Conservation (phyloP, 1,140 invertebrate genomes). For the Bombus haemorrhoidalis region DNA sequence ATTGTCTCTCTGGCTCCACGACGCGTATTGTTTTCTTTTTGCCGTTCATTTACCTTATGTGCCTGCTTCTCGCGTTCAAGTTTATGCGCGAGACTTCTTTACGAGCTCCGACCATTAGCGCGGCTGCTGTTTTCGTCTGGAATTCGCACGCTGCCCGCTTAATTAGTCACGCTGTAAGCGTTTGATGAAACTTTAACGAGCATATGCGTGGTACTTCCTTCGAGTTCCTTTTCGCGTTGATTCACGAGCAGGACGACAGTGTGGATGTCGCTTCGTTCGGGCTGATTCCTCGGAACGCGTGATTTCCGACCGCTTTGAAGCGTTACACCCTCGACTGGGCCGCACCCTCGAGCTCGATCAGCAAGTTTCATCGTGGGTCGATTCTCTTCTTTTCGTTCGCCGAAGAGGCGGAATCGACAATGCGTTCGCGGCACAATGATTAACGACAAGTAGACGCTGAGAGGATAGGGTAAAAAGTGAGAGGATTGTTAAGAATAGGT, state of each 20-base stretch:
- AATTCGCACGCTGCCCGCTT: not conserved
- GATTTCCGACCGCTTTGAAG: conserved; percentile 12
- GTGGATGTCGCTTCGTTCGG: not conserved
- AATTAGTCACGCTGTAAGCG: not conserved
- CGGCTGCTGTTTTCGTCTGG: not conserved
- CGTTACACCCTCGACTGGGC: conserved; percentile 11
- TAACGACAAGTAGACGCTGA: conserved; percentile 51
- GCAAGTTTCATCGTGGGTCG: not conserved
- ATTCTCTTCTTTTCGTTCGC: conserved; percentile 21
- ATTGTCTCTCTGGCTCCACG: conserved; percentile 61
- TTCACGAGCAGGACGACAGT: not conserved
- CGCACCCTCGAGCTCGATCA: not conserved
- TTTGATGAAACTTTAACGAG: conserved; percentile 4
- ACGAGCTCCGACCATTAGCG: too few species aligned
- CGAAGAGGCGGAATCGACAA: conserved; percentile 58
- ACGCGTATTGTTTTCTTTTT: conserved; percentile 66
- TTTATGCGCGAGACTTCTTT: not conserved
- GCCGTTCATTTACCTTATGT: conserved; percentile 57
- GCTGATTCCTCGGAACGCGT: not conserved
- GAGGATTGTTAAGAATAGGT: not conserved
- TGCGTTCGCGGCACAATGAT: conserved; percentile 59
- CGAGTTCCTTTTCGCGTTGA: not conserved
- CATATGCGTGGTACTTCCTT: not conserved
- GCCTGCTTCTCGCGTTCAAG: conserved; percentile 20
- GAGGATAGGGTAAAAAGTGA: not conserved